phyloP scores from a whole-genome alignment of 2,113 vertebrate genomes.

The cat (Felis catus) region DNA sequence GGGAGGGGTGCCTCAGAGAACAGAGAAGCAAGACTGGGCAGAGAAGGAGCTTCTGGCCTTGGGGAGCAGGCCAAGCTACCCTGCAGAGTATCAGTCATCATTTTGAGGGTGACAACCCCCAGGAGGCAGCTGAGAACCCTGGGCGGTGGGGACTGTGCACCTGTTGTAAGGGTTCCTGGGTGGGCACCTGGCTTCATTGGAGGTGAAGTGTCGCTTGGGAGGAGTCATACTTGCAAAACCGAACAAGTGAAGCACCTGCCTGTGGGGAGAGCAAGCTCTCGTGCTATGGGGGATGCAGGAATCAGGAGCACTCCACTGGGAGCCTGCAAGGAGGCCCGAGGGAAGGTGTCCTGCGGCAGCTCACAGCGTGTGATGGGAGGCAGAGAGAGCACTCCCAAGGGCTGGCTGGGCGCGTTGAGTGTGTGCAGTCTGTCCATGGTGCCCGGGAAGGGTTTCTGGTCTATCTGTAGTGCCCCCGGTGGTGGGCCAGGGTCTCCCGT shows the following conservation, averaged over 20 bases:
- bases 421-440: not conserved
- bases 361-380: not conserved
- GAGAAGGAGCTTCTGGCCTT: not conserved
- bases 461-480: too few species aligned
- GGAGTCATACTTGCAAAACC: not conserved
- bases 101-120: too few species aligned
- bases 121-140: not conserved
- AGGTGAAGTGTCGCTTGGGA: too few species aligned
- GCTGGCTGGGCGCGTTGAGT: not conserved
- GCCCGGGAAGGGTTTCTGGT: not conserved
- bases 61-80: not conserved
- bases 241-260: too few species aligned
- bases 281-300: too few species aligned
- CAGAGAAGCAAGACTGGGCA: not conserved
- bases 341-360: not conserved
- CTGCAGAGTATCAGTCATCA: not conserved
- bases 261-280: not conserved
- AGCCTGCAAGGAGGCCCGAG: not conserved
- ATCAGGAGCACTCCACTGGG: not conserved
- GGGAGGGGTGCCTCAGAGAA: too few species aligned
- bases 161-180: not conserved
- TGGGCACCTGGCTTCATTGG: not conserved
- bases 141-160: not conserved
- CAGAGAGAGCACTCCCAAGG: not conserved
- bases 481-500: not conserved